These are phyloP conservation scores for Hemichromis elongatus DNA, from an alignment of 2,113 vertebrate species.

Conservation along the genomic window DNA sequence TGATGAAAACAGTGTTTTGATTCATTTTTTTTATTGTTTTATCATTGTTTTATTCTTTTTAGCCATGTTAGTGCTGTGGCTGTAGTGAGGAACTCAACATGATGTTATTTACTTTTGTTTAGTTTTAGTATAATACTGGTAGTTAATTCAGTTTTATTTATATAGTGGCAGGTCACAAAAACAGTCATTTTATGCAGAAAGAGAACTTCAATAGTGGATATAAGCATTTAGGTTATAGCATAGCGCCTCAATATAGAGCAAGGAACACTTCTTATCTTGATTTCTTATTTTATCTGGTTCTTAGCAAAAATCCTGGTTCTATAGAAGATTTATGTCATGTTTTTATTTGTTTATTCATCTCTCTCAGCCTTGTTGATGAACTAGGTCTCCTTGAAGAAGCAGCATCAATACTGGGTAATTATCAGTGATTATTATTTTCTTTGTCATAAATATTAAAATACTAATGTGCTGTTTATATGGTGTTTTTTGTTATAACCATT, in stretches of 20 bases:
- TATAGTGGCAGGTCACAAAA: not conserved
- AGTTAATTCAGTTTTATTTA: not conserved
- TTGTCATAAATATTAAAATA: not conserved
- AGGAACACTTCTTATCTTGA: not conserved
- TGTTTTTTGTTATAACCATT: not conserved
- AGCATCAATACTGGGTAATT: conserved; percentile 73
- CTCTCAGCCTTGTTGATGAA: conserved; percentile 63
- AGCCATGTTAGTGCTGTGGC: not conserved
- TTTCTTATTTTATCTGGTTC: no score
- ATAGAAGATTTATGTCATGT: not conserved
- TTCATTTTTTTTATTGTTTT: not conserved
- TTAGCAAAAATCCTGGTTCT: no score
- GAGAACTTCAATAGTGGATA: not conserved
- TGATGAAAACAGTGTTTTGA: not conserved
- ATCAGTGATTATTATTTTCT: not conserved
- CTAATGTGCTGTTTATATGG: not conserved
- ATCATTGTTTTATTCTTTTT: not conserved
- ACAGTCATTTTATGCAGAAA: not conserved
- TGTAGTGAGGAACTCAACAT: not conserved
- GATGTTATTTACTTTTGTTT: not conserved
- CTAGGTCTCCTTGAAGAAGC: conserved; percentile 74
- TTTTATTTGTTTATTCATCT: not conserved
- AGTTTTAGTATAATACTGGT: not conserved
- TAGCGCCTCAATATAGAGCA: not conserved
- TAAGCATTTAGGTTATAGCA: not conserved